These are phyloP conservation scores for Marronus borbonicus DNA, from an alignment of 2,888 invertebrate species.

Conservation along the genomic window DNA sequence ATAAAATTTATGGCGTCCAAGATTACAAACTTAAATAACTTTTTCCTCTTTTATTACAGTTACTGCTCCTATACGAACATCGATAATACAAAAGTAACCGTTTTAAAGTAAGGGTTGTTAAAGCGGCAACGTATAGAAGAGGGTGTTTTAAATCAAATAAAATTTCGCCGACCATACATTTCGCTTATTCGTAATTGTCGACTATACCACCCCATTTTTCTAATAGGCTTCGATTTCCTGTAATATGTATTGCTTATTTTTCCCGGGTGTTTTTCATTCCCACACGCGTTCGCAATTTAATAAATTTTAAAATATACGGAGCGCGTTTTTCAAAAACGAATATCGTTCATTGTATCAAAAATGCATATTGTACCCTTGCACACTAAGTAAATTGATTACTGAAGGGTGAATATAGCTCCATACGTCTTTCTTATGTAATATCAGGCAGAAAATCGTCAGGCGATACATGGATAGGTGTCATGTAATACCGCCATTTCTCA, in stretches of 20 bases:
- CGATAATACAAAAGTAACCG: constrained; percentile 13
- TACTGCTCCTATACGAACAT: constrained; percentile 3
- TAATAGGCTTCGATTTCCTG: background rate
- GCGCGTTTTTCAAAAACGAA: constrained; percentile 6
- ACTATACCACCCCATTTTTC: constrained; percentile 24
- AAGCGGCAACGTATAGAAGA: background rate
- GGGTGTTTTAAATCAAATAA: background rate
- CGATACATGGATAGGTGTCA: background rate
- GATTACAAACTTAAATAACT: constrained; percentile 26
- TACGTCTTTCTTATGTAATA: constrained; percentile 41
- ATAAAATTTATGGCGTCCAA: constrained; percentile 34
- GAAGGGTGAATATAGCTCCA: constrained; percentile 15
- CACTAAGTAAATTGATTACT: constrained; percentile 15
- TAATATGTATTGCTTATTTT: constrained; percentile 18
- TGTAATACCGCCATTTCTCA: background rate
- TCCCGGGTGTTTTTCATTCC: constrained; percentile 1
- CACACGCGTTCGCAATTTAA: constrained; percentile 32
- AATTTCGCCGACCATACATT: constrained; percentile 25
- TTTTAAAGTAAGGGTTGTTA: constrained; percentile 27
- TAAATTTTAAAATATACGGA: constrained; percentile 34
- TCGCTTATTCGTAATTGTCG: constrained; percentile 36
- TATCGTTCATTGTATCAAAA: constrained; percentile 34
- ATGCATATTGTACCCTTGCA: constrained; percentile 8
- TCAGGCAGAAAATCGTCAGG: constrained; percentile 27
- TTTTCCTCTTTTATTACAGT: constrained; percentile 17